A percentile compares a stretch with the other conserved stretches of the same genome.
Evolutionary conservation across 2,113 vertebrate genomes (phyloP).

Genomic region (Bungarus multicinctus): DNA sequence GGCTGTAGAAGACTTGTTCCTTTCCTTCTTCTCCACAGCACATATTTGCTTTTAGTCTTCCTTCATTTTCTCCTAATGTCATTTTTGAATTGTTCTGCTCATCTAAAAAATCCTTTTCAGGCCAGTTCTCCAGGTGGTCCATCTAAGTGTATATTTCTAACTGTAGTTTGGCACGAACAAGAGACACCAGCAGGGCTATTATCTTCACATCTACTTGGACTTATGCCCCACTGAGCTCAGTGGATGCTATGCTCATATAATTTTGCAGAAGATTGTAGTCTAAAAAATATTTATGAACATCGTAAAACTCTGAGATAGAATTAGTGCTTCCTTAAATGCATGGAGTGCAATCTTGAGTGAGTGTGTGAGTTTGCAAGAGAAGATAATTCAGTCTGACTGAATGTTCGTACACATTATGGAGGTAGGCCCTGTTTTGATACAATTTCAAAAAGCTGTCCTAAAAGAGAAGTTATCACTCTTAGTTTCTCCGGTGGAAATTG

Average conservation of each 20-base stretch:
- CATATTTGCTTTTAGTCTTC: background rate
- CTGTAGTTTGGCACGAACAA: background rate
- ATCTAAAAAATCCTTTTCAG: background rate
- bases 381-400: too few species aligned
- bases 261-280: background rate
- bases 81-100: background rate
- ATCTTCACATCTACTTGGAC: background rate
- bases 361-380: background rate
- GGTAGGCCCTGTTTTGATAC: conserved; percentile 28
- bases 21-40: background rate
- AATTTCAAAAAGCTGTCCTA: conserved; percentile 6
- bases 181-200: background rate
- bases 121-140: background rate
- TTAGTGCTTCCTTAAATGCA: background rate
- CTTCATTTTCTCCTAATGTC: background rate
- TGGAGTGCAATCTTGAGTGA: too few species aligned
- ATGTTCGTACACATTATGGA: background rate
- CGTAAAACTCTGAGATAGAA: background rate
- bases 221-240: background rate
- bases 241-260: background rate
- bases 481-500: background rate
- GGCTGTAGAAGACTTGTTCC: background rate
- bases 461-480: background rate
- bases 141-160: background rate
- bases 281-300: background rate